Conservation (phyloP, 2,888 invertebrate species). For the Parnassius smintheus region DNA sequence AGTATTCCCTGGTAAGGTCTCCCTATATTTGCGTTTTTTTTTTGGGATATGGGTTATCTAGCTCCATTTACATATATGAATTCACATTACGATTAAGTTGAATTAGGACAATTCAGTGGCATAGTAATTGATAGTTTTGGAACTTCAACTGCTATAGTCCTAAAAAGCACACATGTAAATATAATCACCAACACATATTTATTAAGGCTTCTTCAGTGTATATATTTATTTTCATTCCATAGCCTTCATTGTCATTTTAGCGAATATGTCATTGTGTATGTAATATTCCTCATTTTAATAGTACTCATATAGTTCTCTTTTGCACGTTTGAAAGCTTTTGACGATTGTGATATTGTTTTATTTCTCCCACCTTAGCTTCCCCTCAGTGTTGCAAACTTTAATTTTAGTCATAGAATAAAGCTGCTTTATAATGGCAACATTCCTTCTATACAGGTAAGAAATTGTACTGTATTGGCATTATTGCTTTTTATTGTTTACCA, state of each 20-base stretch:
- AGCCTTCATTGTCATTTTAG: conserved; percentile 5
- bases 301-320: conserved; percentile 31
- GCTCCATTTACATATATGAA: conserved; percentile 26
- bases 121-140: conserved; percentile 1
- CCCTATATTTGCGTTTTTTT: too few relatives aligned
- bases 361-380: conserved; percentile 51
- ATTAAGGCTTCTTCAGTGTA: conserved; percentile 1
- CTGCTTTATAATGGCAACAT: conserved; percentile 51
- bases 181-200: too few relatives aligned
- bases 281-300: neutral
- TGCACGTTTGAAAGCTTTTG: conserved; percentile 82
- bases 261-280: conserved; percentile 5
- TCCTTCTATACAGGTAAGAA: conserved; percentile 59
- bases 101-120: conserved; percentile 6
- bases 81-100: neutral
- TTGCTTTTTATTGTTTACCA: conserved; percentile 15
- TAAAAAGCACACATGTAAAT: too few relatives aligned
- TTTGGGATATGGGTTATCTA: conserved; percentile 45
- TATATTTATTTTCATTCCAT: conserved; percentile 8
- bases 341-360: conserved; percentile 81
- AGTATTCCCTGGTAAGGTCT: conserved; percentile 3
- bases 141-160: too few relatives aligned
- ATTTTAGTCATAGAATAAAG: conserved; percentile 40
- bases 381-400: conserved; percentile 55
- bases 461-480: conserved; percentile 27